These are phyloP conservation scores for Agrochola macilenta DNA, from an alignment of 2,888 invertebrate genomes.

Conservation along the genomic window DNA sequence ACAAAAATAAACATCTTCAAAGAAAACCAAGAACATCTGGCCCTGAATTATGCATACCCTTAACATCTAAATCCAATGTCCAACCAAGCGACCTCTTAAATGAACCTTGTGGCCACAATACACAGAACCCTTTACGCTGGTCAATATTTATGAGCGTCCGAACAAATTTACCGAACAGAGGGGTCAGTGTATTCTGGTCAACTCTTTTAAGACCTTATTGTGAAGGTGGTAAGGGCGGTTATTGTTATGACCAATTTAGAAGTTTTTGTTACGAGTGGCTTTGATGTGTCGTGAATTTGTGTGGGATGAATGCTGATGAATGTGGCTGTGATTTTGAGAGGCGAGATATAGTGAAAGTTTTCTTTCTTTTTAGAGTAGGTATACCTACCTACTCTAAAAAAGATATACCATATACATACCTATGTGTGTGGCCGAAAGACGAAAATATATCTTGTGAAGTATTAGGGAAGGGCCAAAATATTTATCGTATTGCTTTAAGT, in stretches of 20 bases:
- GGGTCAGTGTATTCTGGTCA: conserved; percentile 35
- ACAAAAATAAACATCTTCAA: conserved; percentile 59
- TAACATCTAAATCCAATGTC: conserved; percentile 67
- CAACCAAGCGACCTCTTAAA: conserved; percentile 78
- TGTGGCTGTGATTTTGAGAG: conserved; percentile 62
- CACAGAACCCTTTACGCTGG: conserved; percentile 78
- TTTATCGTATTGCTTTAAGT: neutral
- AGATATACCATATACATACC: too few relatives aligned
- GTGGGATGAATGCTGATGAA: conserved; percentile 74
- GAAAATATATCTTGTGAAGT: neutral
- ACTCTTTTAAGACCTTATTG: conserved; percentile 48
- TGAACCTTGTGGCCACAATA: conserved; percentile 76
- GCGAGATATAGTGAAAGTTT: conserved; percentile 14
- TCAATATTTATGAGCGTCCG: conserved; percentile 82
- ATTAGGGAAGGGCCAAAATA: neutral
- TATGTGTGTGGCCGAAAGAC: neutral
- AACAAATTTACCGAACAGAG: conserved; percentile 75
- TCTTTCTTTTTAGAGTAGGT: neutral
- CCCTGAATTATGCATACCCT: conserved; percentile 78
- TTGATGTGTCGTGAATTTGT: conserved; percentile 68
- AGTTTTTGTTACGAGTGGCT: conserved; percentile 48
- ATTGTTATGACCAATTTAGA: conserved; percentile 29
- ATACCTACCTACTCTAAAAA: too few relatives aligned
- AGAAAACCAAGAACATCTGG: conserved; percentile 66
- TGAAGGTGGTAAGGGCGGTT: conserved; percentile 48